Conservation (phyloP, 2,888 invertebrate species). For the Doris montereyensis region DNA sequence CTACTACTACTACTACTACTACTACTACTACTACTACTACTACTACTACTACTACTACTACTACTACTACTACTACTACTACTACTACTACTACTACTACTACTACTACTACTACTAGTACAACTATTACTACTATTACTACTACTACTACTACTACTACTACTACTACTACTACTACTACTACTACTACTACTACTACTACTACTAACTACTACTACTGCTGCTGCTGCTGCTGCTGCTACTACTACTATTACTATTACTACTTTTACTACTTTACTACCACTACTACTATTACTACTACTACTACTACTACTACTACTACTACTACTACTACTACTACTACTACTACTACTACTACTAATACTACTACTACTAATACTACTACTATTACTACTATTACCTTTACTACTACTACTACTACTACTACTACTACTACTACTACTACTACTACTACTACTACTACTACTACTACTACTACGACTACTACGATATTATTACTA, state of each 20-base stretch:
- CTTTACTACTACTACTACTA: not conserved
- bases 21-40: not conserved
- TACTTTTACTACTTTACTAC: too few relatives aligned
- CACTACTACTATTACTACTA: not conserved
- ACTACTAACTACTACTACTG: too few relatives aligned
- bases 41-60: not conserved
- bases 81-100: not conserved
- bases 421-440: not conserved
- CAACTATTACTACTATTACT: not conserved
- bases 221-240: too few relatives aligned
- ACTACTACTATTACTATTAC: too few relatives aligned
- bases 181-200: not conserved
- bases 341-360: not conserved
- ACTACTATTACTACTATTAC: not conserved
- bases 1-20: not conserved
- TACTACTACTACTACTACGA: too few relatives aligned
- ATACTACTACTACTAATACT: not conserved
- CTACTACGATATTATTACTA: too few relatives aligned
- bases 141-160: not conserved
- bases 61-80: not conserved
- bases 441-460: not conserved
- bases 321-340: not conserved
- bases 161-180: not conserved
- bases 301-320: not conserved
- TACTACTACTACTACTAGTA: not conserved